A percentile compares a stretch with the other conserved stretches of the same genome.
phyloP scores from a whole-genome alignment of 2,797 vertebrate genomes.

The Bryconaethiops microstoma region DNA sequence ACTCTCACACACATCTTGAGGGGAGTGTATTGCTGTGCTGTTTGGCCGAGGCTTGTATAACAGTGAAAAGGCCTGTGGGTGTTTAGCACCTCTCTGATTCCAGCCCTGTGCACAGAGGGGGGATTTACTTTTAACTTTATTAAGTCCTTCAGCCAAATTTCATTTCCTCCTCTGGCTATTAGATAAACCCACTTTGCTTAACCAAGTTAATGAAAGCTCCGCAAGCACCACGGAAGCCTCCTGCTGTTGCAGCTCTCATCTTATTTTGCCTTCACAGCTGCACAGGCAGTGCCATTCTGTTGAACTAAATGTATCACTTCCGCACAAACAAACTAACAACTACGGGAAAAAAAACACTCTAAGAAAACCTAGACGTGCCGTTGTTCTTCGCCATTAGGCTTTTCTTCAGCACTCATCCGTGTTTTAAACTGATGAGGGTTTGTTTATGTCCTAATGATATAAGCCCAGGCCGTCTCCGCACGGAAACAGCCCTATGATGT shows the following conservation, averaged over 20 bases:
- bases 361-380: not conserved
- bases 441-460: slow-evolving; percentile 43
- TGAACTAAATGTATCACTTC: slow-evolving; percentile 23
- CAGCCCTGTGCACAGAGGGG: slow-evolving; percentile 24
- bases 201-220: slow-evolving; percentile 50
- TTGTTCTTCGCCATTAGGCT: not conserved
- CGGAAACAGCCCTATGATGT: slow-evolving; percentile 2
- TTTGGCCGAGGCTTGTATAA: slow-evolving; percentile 32
- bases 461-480: not conserved
- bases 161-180: slow-evolving; percentile 55
- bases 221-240: slow-evolving; percentile 23
- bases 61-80: slow-evolving; percentile 38
- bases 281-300: slow-evolving; percentile 13
- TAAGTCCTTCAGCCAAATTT: slow-evolving; percentile 55
- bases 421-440: slow-evolving; percentile 25
- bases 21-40: not conserved
- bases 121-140: slow-evolving; percentile 53
- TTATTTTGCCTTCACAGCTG: slow-evolving; percentile 38
- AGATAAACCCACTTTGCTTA: slow-evolving; percentile 59
- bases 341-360: not conserved
- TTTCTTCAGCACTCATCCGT: not conserved
- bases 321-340: slow-evolving; percentile 20
- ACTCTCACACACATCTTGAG: not conserved
- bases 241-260: slow-evolving; percentile 40
- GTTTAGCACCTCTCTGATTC: slow-evolving; percentile 41